Conservation (phyloP, 2,113 vertebrate genomes). For the Zosterops borbonicus region DNA sequence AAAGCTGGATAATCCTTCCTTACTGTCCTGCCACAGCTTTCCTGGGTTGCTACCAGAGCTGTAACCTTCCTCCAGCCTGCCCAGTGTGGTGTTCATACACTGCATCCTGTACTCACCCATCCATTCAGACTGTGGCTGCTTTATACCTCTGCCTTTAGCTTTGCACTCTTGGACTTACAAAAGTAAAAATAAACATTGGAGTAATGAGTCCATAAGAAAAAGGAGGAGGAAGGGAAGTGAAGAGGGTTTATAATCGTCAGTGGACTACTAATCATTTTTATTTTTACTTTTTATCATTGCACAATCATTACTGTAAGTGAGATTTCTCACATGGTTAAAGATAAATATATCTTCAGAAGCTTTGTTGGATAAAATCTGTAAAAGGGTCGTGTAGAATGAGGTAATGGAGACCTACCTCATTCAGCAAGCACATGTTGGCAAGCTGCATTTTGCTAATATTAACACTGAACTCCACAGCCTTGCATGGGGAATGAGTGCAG, state of each 20-base stretch:
- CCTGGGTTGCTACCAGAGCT: not conserved
- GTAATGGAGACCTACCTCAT: slow-evolving; percentile 53
- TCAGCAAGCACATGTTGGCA: slow-evolving; percentile 37
- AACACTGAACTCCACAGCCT: not conserved
- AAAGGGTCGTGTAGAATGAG: slow-evolving; percentile 23
- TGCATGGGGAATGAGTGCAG: not conserved
- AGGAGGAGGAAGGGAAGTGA: not conserved
- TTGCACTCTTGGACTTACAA: not conserved
- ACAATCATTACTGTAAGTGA: slow-evolving; percentile 30
- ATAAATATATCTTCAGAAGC: slow-evolving; percentile 42
- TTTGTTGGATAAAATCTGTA: slow-evolving; percentile 32
- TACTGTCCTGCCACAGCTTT: not conserved
- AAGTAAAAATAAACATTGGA: slow-evolving; percentile 43
- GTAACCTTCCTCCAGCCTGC: not conserved
- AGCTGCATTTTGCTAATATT: not conserved
- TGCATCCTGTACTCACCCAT: not conserved
- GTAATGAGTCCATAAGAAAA: slow-evolving; percentile 1
- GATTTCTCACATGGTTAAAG: slow-evolving; percentile 46
- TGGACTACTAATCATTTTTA: slow-evolving; percentile 18
- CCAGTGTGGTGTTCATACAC: not conserved
- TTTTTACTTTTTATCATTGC: slow-evolving; percentile 53
- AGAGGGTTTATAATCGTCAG: not conserved
- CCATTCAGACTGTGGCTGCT: not conserved
- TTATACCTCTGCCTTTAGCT: slow-evolving; percentile 3
- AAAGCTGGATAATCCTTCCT: not conserved